A percentile compares a stretch with the other conserved stretches of the same genome.
Evolutionary conservation across 2,113 vertebrate genomes (phyloP).

Genomic region (Gnathonemus longibarbis): DNA sequence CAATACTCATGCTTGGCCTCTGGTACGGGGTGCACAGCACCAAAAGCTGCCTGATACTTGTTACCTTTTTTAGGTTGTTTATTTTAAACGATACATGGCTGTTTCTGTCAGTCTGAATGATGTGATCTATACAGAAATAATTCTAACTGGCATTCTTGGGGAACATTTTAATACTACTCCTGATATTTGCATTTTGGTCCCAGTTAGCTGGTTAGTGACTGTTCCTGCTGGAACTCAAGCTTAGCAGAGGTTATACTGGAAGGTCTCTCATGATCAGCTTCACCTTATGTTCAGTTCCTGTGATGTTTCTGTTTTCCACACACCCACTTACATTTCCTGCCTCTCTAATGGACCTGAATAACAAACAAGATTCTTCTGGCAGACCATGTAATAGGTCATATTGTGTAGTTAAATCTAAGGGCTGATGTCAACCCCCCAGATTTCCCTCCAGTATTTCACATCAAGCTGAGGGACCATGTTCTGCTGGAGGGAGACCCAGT

Average conservation of each 20-base stretch:
- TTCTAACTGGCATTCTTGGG: neutral
- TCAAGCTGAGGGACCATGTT: slow-evolving; percentile 93
- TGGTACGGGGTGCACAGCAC: slow-evolving; percentile 52
- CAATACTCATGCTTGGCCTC: slow-evolving; percentile 74
- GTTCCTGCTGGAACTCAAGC: neutral
- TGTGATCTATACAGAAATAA: neutral
- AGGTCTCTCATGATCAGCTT: neutral
- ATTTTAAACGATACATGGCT: neutral
- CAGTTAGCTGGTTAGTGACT: neutral
- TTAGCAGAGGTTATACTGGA: neutral
- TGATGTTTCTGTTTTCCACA: neutral
- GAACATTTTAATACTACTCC: neutral
- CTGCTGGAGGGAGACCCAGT: slow-evolving; percentile 88
- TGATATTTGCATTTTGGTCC: neutral
- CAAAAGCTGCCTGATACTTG: neutral
- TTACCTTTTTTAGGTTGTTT: neutral
- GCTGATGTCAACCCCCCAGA: slow-evolving; percentile 54
- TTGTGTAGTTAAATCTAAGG: neutral
- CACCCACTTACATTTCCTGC: neutral
- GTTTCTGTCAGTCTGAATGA: neutral
- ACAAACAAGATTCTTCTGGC: neutral
- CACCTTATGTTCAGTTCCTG: neutral
- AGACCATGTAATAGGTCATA: too few species aligned
- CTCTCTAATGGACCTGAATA: neutral
- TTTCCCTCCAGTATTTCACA: slow-evolving; percentile 92